Base-by-base conservation (phyloP, 2,797 vertebrate genomes). In the Melanotaenia parkinsoni region DNA sequence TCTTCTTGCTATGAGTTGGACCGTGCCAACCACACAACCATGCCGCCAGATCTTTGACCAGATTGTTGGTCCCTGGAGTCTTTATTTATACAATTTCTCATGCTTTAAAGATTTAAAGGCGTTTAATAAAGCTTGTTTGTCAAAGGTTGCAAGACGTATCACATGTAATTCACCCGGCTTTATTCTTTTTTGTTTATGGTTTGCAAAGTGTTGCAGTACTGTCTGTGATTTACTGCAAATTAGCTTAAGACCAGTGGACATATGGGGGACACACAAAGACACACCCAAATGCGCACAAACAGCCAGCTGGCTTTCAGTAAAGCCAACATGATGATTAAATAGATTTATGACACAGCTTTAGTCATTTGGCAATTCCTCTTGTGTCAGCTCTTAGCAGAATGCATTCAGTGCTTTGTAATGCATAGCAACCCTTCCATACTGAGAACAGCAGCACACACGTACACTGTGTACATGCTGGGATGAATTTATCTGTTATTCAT, bases 221-320 rank as follows among this genome's bases (percentile, higher is more conserved):
- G n/a, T 14, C 16, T 64, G 26, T 59, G 57, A 72, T 80, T 84
- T 81, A 67, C 30, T 59, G 65, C 56, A 76, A 75, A 71, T 58
- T 67, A 56, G 68, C 64, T 68, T 59, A 30, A 54, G 47, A 74
- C 67, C 67, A 73, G 45, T 68, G 45, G 58, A 65, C 80, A 82
- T 69, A 77, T 76, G 74, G 72, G 35, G 14, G 47, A 8, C 61
- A 56, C 32, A 45, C 70, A 65, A 61, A 73, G 8, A 62, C 33
- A 67, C n/a, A 24, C 71, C 66, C 64, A 54, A 73, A 63, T 69
- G 26, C 40, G 1, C 57, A 51, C 58, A 50, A 45, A 14, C 67
- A 68, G 43, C 73, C 82, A 82, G 66, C 71, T 84, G 81, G 72
- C 57, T 53, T 77, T 84, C 67, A 75, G 54, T 57, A 77, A 64